phyloP scores from a whole-genome alignment of 2,888 invertebrate species.

The Syritta pipiens region DNA sequence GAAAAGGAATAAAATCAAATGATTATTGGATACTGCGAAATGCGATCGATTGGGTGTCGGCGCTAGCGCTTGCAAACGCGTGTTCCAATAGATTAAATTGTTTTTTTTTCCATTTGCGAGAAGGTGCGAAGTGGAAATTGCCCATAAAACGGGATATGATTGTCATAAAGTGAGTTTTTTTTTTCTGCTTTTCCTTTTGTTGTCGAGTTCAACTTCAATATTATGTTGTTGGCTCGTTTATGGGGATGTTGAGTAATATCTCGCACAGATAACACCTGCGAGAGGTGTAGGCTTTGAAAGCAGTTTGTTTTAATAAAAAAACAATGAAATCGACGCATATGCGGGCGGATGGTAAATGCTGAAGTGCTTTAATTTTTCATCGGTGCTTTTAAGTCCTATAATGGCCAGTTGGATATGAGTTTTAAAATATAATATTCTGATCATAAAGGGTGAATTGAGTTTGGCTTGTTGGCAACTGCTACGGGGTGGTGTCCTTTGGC shows the following conservation, averaged over 20 bases:
- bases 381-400: no score
- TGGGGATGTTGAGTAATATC: constrained; percentile 10
- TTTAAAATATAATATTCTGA: no score
- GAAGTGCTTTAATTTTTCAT: no score
- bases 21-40: constrained; percentile 40
- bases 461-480: no score
- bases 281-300: background rate
- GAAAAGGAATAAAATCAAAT: constrained; percentile 63
- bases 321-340: background rate
- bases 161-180: constrained; percentile 34
- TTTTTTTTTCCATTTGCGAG: constrained; percentile 22
- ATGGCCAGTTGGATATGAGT: no score
- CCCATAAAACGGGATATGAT: constrained; percentile 37
- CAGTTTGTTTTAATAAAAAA: constrained; percentile 15
- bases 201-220: background rate
- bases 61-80: constrained; percentile 22
- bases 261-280: background rate
- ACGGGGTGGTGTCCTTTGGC: no score
- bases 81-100: constrained; percentile 52
- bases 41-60: background rate
- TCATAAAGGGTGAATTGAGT: no score
- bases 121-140: constrained; percentile 45
- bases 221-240: constrained; percentile 8
- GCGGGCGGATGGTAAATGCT: no score
- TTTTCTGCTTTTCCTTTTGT: no score